Evolutionary conservation across 2,797 vertebrate genomes (phyloP).

Genomic region (Leptodactylus fallax): DNA sequence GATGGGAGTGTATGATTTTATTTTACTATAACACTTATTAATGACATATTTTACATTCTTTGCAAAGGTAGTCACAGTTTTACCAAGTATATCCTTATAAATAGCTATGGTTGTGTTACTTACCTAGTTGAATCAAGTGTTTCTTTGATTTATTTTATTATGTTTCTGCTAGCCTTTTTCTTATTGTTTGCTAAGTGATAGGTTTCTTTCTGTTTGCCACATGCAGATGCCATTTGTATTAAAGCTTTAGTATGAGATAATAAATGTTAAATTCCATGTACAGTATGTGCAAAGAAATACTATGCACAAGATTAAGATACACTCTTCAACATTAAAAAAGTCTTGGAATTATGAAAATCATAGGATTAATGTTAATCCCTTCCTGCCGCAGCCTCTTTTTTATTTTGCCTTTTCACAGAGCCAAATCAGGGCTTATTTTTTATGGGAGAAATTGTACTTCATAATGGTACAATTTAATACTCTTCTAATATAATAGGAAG

Average conservation of each 20-base stretch:
- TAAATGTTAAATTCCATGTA: constrained; percentile 28
- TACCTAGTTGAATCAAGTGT: constrained; percentile 24
- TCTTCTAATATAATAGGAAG: too few species aligned
- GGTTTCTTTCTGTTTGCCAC: constrained; percentile 48
- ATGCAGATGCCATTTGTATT: constrained; percentile 46
- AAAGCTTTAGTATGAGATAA: constrained; percentile 42
- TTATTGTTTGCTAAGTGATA: constrained; percentile 54
- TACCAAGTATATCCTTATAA: constrained; percentile 42
- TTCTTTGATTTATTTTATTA: constrained; percentile 57
- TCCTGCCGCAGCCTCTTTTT: too few species aligned
- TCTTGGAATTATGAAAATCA: too few species aligned
- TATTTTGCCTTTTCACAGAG: too few species aligned
- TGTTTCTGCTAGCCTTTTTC: constrained; percentile 42
- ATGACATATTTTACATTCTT: constrained; percentile 24
- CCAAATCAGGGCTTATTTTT: too few species aligned
- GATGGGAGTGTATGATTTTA: background rate
- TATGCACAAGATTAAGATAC: constrained; percentile 34
- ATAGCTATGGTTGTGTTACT: constrained; percentile 36
- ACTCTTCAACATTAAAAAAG: too few species aligned
- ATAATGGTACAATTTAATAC: too few species aligned
- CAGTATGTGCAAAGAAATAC: constrained; percentile 40
- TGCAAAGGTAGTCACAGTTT: constrained; percentile 23
- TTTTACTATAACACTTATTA: constrained; percentile 29
- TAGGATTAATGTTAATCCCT: too few species aligned
- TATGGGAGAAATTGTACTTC: too few species aligned